Base-by-base conservation (phyloP, 1,140 invertebrate species). In the Belonocnema kinseyi region DNA sequence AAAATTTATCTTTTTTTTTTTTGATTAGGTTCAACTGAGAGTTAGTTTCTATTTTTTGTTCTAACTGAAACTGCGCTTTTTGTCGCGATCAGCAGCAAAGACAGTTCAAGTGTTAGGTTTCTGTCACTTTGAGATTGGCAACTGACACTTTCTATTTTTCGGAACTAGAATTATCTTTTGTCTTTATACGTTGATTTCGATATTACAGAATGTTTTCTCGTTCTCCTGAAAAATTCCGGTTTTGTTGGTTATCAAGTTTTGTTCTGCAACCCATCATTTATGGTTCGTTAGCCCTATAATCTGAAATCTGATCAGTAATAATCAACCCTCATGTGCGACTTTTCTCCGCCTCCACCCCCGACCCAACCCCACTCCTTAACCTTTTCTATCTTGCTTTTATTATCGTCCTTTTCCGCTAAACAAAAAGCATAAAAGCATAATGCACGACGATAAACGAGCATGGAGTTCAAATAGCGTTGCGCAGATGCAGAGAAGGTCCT, bases 371-470 rank as follows among this genome's bases (percentile, higher is more conserved):
- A 26, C 26, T 26, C 26, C 26, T 26, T 26, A 1, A 26, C 26
- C 26, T 26, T 1, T 26, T 26, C 26, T 26, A 26, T 26, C 1
- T 26, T 26, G 26, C 26, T 26, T 14, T 66, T 66, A 66, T 66
- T 66, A 66, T 26, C 4, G 40, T 66, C 58, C 58, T 66, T 66
- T 66, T 66, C 58, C 26, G 58, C 58, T 40, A 66, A 66, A 66
- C 26, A 66, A 66, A 66, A 66, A 66, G 58, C 58, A 66, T 40
- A 66, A 66, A 66, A 66, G 58, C 58, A 66, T 40, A 66, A 66
- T 66, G 14, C 12, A 66, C 58, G 58, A 61, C 19, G 11, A 61
- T 26, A 26, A 61, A 26, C 7, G 19, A 61, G 58, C 19, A 26
- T 61, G 21, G 58, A 66, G 58, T 66, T 66, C 58, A 66, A 66